These are phyloP conservation scores for Propithecus perrieri DNA, from an alignment of 2,797 vertebrate genomes.

Conservation along the genomic window DNA sequence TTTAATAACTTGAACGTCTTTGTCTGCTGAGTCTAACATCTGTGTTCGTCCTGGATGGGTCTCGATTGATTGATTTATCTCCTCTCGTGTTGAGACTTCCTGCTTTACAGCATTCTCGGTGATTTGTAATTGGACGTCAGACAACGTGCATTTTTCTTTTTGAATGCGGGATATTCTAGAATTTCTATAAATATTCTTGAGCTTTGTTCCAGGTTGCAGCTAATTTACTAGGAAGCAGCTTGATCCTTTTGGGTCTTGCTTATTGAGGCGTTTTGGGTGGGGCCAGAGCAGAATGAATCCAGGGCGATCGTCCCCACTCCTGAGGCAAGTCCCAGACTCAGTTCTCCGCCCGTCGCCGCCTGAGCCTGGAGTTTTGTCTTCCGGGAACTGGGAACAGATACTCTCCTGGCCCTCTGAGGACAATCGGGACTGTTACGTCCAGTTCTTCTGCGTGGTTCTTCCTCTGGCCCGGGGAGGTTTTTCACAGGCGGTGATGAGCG, in stretches of 20 bases:
- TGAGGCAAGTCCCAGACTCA: neutral
- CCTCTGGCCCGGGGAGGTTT: neutral
- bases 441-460: fast-evolving
- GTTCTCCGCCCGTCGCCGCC: fast-evolving
- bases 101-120: neutral
- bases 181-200: neutral
- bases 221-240: neutral
- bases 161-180: neutral
- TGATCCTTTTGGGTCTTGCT: neutral
- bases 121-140: neutral
- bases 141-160: neutral
- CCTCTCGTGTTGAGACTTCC: neutral
- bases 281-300: fast-evolving
- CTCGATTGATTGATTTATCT: neutral
- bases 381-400: fast-evolving
- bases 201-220: neutral
- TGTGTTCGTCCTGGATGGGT: neutral
- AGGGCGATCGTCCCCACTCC: fast-evolving
- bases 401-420: neutral
- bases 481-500: fast-evolving
- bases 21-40: neutral
- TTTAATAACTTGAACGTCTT: neutral
- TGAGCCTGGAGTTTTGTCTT: neutral
- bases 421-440: fast-evolving
- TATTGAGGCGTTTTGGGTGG: neutral